Percentiles rank a stretch among this genome's conserved stretches.
These are phyloP conservation scores for Eurystomus glaucurus DNA, from an alignment of 2,797 vertebrate species.

Conservation along the genomic window DNA sequence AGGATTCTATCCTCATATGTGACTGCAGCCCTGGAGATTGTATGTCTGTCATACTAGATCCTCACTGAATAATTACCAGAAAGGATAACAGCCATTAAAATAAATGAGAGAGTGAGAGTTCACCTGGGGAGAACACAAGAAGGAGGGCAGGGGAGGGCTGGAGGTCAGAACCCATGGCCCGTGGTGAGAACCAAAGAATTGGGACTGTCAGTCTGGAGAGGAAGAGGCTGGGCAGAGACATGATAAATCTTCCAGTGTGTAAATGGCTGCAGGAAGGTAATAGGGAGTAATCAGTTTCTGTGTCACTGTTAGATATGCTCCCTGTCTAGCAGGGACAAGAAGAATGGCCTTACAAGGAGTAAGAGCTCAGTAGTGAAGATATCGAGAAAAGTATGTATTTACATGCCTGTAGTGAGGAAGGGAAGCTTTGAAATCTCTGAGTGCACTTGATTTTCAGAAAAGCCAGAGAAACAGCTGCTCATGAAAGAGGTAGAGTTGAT, in stretches of 20 bases:
- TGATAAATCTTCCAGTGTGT: not conserved
- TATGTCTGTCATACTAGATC: fast-evolving
- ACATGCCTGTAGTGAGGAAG: not conserved
- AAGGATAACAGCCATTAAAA: not conserved
- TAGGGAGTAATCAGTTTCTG: not conserved
- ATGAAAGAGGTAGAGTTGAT: not conserved
- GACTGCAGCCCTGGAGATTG: not conserved
- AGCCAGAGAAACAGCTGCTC: not conserved
- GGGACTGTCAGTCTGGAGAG: not conserved
- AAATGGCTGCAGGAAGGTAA: not conserved
- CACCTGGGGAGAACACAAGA: fast-evolving
- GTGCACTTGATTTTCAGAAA: not conserved
- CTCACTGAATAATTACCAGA: not conserved
- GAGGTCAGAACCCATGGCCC: not conserved
- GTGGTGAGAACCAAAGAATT: fast-evolving
- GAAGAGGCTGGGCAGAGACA: not conserved
- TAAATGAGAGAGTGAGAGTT: not conserved
- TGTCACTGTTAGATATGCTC: not conserved
- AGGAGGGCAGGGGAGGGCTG: not conserved
- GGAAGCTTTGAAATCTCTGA: not conserved
- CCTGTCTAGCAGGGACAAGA: not conserved
- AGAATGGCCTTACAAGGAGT: constrained; percentile 22
- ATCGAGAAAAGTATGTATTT: constrained; percentile 27
- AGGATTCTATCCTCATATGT: not conserved
- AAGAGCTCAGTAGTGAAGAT: constrained; percentile 10